A percentile compares a stretch with the other conserved stretches of the same genome.
These are phyloP conservation scores for Dromiciops gliroides DNA, from an alignment of 2,113 vertebrate genomes.

Conservation along the genomic window DNA sequence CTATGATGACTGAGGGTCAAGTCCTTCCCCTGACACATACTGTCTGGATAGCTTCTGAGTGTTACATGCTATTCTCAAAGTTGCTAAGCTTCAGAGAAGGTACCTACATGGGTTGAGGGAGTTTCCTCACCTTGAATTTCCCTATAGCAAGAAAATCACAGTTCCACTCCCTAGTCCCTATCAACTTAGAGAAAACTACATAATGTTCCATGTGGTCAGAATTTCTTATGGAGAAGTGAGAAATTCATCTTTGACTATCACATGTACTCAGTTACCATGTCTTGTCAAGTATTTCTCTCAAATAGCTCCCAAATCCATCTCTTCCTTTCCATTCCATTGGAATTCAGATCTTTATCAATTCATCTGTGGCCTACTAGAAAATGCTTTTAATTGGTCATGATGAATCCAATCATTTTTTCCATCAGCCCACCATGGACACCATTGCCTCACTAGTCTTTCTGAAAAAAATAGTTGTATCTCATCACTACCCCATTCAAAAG, in stretches of 20 bases:
- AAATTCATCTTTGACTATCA: background rate
- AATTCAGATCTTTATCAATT: background rate
- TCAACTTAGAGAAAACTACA: slow-evolving; percentile 21
- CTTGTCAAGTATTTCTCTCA: background rate
- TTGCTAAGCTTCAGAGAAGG: background rate
- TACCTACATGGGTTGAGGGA: background rate
- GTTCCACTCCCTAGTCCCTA: background rate
- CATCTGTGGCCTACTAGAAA: background rate
- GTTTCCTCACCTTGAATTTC: background rate
- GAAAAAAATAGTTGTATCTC: background rate
- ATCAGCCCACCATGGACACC: background rate
- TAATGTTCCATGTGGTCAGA: background rate
- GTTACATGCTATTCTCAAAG: background rate
- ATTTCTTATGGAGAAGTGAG: background rate
- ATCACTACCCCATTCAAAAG: background rate
- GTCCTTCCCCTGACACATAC: background rate
- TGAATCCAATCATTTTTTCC: background rate
- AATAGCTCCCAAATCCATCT: background rate
- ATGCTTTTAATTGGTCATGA: background rate
- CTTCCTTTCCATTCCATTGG: background rate
- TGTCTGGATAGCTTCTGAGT: background rate
- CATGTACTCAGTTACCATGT: background rate
- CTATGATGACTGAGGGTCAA: background rate
- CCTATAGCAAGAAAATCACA: background rate
- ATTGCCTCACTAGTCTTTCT: background rate